These are phyloP conservation scores for Hoplias malabaricus DNA, from an alignment of 2,113 vertebrate species.

Conservation along the genomic window DNA sequence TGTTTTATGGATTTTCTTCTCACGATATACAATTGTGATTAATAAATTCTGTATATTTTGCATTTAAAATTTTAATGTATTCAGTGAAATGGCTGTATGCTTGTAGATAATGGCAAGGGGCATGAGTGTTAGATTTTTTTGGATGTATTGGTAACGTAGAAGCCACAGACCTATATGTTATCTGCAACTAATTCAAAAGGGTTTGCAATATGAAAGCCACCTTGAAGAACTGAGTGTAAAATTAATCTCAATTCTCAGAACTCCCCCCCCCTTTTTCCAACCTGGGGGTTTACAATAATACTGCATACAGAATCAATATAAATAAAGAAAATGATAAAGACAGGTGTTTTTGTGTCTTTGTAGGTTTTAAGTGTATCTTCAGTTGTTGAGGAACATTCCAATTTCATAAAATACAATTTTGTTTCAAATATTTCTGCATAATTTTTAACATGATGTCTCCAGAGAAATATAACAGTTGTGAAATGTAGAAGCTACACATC, in stretches of 20 bases:
- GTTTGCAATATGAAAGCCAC: not conserved
- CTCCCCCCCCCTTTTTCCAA: not conserved
- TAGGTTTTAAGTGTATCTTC: not conserved
- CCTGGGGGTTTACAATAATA: slow-evolving; percentile 31
- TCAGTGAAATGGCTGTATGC: not conserved
- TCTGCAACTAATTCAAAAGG: not conserved
- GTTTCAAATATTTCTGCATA: no score
- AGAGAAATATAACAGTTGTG: no score
- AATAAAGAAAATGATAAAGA: slow-evolving; percentile 40
- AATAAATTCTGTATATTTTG: slow-evolving; percentile 34
- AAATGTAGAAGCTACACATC: no score
- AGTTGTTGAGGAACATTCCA: not conserved
- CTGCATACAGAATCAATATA: slow-evolving; percentile 23
- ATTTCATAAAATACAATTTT: not conserved
- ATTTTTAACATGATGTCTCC: no score
- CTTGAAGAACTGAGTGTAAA: not conserved
- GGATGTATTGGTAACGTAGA: not conserved
- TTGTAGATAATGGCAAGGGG: slow-evolving; percentile 17
- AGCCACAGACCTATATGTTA: not conserved
- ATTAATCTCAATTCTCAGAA: not conserved
- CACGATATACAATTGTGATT: slow-evolving; percentile 3
- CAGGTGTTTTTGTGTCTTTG: not conserved
- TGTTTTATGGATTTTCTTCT: slow-evolving; percentile 6
- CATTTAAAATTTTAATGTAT: not conserved
- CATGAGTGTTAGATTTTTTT: not conserved